Conservation (phyloP, 1,140 invertebrate genomes). For the Lucilia cuprina region DNA sequence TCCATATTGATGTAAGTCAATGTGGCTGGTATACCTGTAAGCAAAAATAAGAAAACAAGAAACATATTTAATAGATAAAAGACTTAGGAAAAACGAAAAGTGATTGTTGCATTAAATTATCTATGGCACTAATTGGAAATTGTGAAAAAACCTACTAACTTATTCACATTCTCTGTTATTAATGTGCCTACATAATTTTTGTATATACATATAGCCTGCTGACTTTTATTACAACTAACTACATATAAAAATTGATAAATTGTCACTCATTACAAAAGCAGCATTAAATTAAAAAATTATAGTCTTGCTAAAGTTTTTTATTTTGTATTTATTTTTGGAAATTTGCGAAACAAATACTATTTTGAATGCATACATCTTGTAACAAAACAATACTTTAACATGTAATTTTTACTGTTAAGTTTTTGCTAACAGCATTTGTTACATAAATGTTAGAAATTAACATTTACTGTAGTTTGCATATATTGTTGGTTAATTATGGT, state of each 20-base stretch:
- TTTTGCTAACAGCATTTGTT: too few species aligned
- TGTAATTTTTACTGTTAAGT: too few species aligned
- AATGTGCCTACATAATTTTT: not conserved
- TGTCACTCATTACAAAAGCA: not conserved
- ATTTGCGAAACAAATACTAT: too few species aligned
- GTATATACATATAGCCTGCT: not conserved
- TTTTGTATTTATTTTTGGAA: too few species aligned
- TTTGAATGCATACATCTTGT: too few species aligned
- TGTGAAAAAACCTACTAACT: not conserved
- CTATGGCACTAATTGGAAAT: not conserved
- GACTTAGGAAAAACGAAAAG: not conserved
- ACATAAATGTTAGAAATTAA: too few species aligned
- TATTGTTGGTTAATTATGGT: too few species aligned
- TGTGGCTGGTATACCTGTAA: slow-evolving; percentile 78
- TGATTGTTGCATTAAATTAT: not conserved
- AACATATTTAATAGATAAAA: too few species aligned
- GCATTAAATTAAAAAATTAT: not conserved
- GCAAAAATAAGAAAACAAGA: not conserved
- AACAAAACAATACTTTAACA: too few species aligned
- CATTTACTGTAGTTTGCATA: too few species aligned
- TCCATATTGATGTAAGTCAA: slow-evolving; percentile 79
- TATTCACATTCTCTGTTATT: too few species aligned
- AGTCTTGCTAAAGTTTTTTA: not conserved
- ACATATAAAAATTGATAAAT: not conserved
- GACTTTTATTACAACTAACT: not conserved